Base-by-base conservation (phyloP, 2,113 vertebrate species). In the Zapornia atra region DNA sequence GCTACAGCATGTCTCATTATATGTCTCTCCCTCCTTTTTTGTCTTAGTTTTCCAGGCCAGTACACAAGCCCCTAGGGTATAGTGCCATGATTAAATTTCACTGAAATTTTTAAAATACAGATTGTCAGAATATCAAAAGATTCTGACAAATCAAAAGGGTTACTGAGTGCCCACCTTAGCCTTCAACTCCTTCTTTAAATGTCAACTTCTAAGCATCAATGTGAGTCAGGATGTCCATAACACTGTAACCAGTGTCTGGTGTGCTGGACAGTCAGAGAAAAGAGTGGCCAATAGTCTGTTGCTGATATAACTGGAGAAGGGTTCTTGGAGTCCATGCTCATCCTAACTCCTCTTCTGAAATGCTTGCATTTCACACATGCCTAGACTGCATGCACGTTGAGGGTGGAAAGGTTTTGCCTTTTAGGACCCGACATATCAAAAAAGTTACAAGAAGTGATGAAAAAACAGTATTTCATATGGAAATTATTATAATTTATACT, bases 281-380 rank as follows among this genome's bases (percentile, higher is more conserved):
- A 54, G 8, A 65, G 18, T 12, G 65, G 21, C 15, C 31, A n/a
- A 24, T 22, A 28, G 18, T 38, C 11, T 94, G 33, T 29, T 57
- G 10, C 1, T 65, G 19, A 8, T 42, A 2, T 7, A 51, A 26
- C 5, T 28, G 17, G 36, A 76, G 19, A 82, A 5, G 12, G 29
- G 5, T 75, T 82, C 46, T 31, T 66, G 56, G 25, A 61, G 13
- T 38, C 20, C 11, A 48, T 0, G 0, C 10, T 76, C n/a, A 44
- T 19, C 33, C 31, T 48, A 36, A 42, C 19, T 78, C 24, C 28
- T 57, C 10, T 71, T 6, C 26, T 61, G 51, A 88, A 94, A 56
- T 2, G 1, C 10, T 26, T 69, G 26, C 6, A 11, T 75, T 88
- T 90, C 31, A 48, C 11, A 18, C 0, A 0, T 75, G 26, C 33